Percentiles rank a stretch among this genome's conserved stretches.
phyloP scores from a whole-genome alignment of 2,888 invertebrate species.

The Tachystola acroxantha region DNA sequence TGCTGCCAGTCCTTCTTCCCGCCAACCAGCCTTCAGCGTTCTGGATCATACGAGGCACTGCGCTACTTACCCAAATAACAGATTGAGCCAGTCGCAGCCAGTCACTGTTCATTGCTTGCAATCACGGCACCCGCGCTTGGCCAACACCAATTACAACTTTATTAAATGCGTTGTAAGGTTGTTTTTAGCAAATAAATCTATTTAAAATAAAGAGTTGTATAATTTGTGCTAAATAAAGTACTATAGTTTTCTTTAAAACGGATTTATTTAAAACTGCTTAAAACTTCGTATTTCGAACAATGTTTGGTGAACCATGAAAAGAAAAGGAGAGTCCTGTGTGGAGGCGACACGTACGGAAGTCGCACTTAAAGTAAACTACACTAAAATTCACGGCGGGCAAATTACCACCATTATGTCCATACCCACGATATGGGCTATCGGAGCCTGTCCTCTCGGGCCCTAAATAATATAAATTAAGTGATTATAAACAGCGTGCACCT shows the following conservation, averaged over 20 bases:
- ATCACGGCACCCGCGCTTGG: too few relatives aligned
- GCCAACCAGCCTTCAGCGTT: conserved; percentile 81
- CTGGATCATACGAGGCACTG: conserved; percentile 94
- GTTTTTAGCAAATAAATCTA: too few relatives aligned
- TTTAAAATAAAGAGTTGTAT: too few relatives aligned
- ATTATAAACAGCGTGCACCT: conserved; percentile 38
- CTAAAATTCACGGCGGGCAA: conserved; percentile 31
- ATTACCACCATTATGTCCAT: not conserved
- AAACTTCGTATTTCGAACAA: conserved; percentile 37
- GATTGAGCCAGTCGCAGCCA: too few relatives aligned
- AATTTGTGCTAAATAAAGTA: not conserved
- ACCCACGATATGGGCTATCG: conserved; percentile 1
- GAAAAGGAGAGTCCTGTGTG: conserved; percentile 39
- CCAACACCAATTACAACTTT: too few relatives aligned
- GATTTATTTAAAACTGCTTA: conserved; percentile 48
- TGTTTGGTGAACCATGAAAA: conserved; percentile 30
- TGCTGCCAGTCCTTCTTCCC: conserved; percentile 86
- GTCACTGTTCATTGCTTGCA: too few relatives aligned
- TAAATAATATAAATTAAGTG: conserved; percentile 31
- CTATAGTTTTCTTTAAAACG: conserved; percentile 41
- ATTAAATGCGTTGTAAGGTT: too few relatives aligned
- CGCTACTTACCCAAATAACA: conserved; percentile 88
- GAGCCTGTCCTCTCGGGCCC: conserved; percentile 26
- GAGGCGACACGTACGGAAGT: conserved; percentile 30
- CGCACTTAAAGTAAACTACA: conserved; percentile 25